Evolutionary conservation across 2,113 vertebrate genomes (phyloP).

Genomic region (Oceanites oceanicus): DNA sequence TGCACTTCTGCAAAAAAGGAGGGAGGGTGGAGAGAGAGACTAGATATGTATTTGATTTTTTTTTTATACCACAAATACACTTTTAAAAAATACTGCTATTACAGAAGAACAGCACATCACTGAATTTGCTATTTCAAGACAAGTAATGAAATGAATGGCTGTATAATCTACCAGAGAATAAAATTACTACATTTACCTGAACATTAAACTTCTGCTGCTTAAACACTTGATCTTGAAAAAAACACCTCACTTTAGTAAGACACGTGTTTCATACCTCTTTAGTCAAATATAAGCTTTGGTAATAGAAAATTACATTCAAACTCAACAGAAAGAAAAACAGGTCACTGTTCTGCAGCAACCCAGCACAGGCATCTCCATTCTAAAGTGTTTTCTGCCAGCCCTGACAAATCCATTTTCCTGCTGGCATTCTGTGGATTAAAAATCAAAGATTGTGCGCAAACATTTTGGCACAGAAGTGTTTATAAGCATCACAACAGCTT

Average conservation of each 20-base stretch:
- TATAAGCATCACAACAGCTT: neutral
- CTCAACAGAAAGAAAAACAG: neutral
- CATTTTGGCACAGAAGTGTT: neutral
- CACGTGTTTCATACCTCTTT: neutral
- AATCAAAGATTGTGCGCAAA: neutral
- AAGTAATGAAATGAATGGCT: neutral
- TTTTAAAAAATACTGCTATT: neutral
- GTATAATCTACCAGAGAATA: neutral
- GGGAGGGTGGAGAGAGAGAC: neutral
- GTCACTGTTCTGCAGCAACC: neutral
- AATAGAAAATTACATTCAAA: neutral
- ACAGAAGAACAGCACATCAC: neutral
- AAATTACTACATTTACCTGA: neutral
- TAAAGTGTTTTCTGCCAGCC: neutral
- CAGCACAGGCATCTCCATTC: neutral
- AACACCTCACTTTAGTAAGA: neutral
- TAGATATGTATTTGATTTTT: neutral
- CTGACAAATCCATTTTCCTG: neutral
- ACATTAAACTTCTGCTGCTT: neutral
- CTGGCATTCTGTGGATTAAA: neutral
- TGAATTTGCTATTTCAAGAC: neutral
- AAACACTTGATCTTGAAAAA: neutral
- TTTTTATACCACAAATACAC: neutral
- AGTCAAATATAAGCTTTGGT: neutral
- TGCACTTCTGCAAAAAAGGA: conserved; percentile 79